A percentile compares a stretch with the other conserved stretches of the same genome.
These are phyloP conservation scores for Trichopoda pennipes DNA, from an alignment of 2,888 invertebrate genomes.

Conservation along the genomic window DNA sequence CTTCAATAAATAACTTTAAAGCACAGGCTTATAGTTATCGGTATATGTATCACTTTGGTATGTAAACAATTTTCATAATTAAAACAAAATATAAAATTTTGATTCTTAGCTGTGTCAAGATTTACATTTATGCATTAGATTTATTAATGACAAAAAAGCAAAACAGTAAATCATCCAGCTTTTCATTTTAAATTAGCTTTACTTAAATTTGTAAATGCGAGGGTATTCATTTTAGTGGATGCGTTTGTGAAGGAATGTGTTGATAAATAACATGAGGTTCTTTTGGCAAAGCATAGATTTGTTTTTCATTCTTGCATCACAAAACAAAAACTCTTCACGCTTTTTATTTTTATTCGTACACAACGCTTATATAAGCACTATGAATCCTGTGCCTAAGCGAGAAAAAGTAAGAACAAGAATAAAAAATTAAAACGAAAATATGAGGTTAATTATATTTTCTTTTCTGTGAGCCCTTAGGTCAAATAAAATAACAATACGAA, in stretches of 20 bases:
- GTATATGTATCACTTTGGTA: neutral
- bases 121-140: conserved; percentile 60
- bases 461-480: conserved; percentile 5
- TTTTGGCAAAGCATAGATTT: conserved; percentile 2
- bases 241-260: conserved; percentile 6
- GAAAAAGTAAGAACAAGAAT: conserved; percentile 9
- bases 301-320: conserved; percentile 12
- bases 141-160: conserved; percentile 1
- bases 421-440: conserved; percentile 40
- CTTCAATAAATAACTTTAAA: too few relatives aligned
- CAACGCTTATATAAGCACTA: too few relatives aligned
- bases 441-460: conserved; percentile 57
- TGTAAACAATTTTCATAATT: conserved; percentile 39
- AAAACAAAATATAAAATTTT: conserved; percentile 26
- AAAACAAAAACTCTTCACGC: conserved; percentile 8
- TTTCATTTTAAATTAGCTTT: conserved; percentile 3
- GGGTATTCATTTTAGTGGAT: neutral
- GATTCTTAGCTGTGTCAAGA: conserved; percentile 20
- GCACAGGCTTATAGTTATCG: too few relatives aligned
- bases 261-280: conserved; percentile 16
- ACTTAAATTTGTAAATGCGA: neutral
- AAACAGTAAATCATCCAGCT: conserved; percentile 39
- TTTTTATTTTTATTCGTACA: neutral
- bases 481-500: conserved; percentile 37
- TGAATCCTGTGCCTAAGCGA: neutral